Evolutionary conservation across 2,797 vertebrate species (phyloP), one percentile per base, ranked within the genome.

Genomic region (Lithobates sylvaticus): DNA sequence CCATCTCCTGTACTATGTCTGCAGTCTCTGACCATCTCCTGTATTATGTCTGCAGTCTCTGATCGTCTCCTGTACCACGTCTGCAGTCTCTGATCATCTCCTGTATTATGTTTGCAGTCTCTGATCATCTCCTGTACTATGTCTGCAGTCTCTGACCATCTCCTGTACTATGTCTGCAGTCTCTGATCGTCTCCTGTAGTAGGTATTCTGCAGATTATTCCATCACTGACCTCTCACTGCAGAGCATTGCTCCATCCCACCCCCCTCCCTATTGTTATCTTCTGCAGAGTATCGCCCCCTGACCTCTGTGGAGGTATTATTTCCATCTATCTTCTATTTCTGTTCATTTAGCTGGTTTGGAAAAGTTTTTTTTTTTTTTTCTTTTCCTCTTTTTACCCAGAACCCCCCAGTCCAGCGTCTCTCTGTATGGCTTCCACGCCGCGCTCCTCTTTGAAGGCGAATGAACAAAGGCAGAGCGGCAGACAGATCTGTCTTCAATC

Each of bases 401-500:
- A 79, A 79, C 26, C 65, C 65, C 77, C 76, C 69, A 10, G 27
- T 58, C 32, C 65, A 54, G 67, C 83, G 61, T 78, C 76, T 65
- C n/a, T 70, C 36, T 65, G 12, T 78, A 34, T 70, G 34, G 15
- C 34, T 42, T n/a, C 9, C 83, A 71, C 15, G 64, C 67, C 1
- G 81, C 15, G 83, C 36, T 12, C 26, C 67, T 39, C 83, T 85
- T 85, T 85, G 84, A 86, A 86, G 78, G 78, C 18, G 44, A 75
- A 76, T 44, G 84, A 86, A 86, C 84, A 86, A 86, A 86, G 84
- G 36, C 67, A 29, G 42, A 50, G 12, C 44, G 44, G 69, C 84
- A 71, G 84, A 86, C 78, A 81, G 78, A 69, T 76, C 84, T n/a
- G 72, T 39, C 84, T 86, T 81, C 84, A 70, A 86, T 50, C 67